Base-by-base conservation (phyloP, 2,113 vertebrate genomes). In the Oncorhynchus mykiss region DNA sequence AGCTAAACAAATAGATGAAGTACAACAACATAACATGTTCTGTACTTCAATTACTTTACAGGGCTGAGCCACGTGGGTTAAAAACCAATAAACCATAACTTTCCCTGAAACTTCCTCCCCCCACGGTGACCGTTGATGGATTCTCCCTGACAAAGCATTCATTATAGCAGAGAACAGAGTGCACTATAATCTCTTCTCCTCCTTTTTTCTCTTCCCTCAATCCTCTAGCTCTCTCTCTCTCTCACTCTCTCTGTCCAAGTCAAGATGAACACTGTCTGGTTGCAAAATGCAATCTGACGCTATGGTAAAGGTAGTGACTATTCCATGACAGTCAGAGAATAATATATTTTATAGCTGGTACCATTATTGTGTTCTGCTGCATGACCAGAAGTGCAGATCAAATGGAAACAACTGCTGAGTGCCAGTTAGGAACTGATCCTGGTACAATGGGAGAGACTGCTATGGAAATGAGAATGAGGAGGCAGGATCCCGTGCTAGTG, bases 1-100 rank as follows among this genome's bases (percentile, higher is more conserved):
- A 90, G 90, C 91, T 92, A 76, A 91, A 94, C 92, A 94, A 95
- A 95, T 89, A 94, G 92, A 94, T 92, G 86, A 94, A 93, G 91
- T 93, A 93, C 92, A 95, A 91, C 93, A 96, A 93, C 91, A 91
- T 91, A 90, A 92, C 92, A 93, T 95, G 94, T 95, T 94, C 91
- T 95, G 92, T 94, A 94, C 93, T 95, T 96, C 94, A 94, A 95
- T 95, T 96, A 96, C 95, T 95, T 95, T 94, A 93, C 91, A 82
- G 92, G 91, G 92, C 93, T 90, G 92, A 91, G 94, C 94, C 94
- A 96, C 85, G 90, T 94, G 94, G 94, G 94, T 94, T 95, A 95
- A 96, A 95, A 96, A 93, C 92, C 94, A 96, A 95, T 92, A 95
- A 94, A 94, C 92, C 92, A 93, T 95, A 95, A 95, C 93, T 95